Evolutionary conservation across 2,797 vertebrate genomes (phyloP).

Genomic region (Nothura maculosa): DNA sequence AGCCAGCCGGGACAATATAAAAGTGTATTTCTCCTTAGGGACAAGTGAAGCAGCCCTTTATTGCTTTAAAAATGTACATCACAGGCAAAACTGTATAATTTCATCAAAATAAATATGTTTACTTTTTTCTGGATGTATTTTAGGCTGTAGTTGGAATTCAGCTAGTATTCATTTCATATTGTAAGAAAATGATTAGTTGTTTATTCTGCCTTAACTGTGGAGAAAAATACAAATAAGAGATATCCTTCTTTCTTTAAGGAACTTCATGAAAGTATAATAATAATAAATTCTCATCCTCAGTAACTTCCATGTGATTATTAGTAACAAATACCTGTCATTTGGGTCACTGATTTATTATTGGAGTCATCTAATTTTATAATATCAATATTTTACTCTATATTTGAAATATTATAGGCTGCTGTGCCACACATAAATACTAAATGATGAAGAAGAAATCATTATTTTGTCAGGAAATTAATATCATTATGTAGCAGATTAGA

Average conservation of each 20-base stretch:
- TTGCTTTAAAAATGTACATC: not conserved
- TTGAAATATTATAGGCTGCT: not conserved
- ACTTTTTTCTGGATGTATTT: not conserved
- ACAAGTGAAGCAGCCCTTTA: not conserved
- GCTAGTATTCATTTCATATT: not conserved
- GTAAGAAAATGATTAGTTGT: not conserved
- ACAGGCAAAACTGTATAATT: not conserved
- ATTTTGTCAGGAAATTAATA: not conserved
- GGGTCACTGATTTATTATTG: not conserved
- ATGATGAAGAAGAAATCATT: not conserved
- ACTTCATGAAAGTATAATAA: not conserved
- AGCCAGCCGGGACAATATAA: not conserved
- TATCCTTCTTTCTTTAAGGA: not conserved
- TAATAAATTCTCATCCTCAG: not conserved
- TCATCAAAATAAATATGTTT: not conserved
- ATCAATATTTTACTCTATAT: fast-evolving
- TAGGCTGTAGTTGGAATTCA: not conserved
- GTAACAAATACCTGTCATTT: not conserved
- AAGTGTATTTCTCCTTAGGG: not conserved
- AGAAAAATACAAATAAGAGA: not conserved
- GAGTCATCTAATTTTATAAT: not conserved
- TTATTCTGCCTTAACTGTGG: not conserved
- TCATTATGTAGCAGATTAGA: not conserved
- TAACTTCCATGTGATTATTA: not conserved
- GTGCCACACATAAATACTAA: no score